phyloP scores from a whole-genome alignment of 2,113 vertebrate genomes.

The Origma solitaria region DNA sequence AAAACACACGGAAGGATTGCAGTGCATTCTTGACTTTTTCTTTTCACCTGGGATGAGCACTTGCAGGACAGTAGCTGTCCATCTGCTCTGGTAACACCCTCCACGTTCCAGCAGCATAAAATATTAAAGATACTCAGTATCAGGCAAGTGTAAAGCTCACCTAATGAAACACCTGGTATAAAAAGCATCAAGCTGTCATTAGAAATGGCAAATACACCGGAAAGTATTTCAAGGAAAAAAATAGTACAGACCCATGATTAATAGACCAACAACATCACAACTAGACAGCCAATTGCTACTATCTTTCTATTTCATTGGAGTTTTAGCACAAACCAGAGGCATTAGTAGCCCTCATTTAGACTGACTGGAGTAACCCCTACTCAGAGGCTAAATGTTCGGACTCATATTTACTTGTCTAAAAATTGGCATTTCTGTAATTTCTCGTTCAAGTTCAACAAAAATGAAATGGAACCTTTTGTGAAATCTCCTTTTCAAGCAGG shows the following conservation, averaged over 20 bases:
- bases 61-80: not conserved
- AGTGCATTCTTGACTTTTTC: not conserved
- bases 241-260: not conserved
- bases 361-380: not conserved
- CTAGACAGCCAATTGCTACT: not conserved
- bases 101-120: not conserved
- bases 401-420: not conserved
- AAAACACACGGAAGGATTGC: not conserved
- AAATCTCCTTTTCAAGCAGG: not conserved
- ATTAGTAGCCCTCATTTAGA: not conserved
- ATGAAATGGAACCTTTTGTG: not conserved
- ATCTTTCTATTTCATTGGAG: not conserved
- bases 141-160: not conserved
- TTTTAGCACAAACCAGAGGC: not conserved
- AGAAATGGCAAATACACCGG: not conserved
- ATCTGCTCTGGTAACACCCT: not conserved
- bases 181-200: not conserved
- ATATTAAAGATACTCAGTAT: not conserved
- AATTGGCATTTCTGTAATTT: not conserved
- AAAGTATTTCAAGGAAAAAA: not conserved
- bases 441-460: not conserved
- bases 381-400: not conserved
- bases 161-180: not conserved
- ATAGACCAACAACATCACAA: not conserved
- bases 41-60: not conserved